Base-by-base conservation (phyloP, 2,888 invertebrate genomes). In the Drosophila atripex region DNA sequence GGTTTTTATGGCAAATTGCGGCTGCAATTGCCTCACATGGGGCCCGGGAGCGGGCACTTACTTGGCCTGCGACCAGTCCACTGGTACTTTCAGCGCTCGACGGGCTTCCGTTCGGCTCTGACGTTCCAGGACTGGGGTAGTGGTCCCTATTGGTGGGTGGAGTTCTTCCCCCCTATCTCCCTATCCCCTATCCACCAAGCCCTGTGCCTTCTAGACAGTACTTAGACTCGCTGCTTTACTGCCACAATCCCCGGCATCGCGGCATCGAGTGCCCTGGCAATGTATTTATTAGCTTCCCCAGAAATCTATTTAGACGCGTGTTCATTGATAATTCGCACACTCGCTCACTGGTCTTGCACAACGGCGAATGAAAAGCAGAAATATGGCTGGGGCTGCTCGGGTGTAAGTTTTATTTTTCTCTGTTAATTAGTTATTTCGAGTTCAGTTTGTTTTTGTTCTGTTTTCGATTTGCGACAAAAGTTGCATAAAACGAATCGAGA, bases 401-500 rank as follows among this genome's bases (percentile, higher is more conserved):
- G 64, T 59, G 47, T 46, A 70, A 68, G 58, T 61, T 45, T n/a
- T 38, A 38, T 61, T 53, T 9, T 43, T 56, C 56, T 32, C 43
- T 49, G 23, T 64, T 47, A 60, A 50, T 64, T 43, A 45, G 43
- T 63, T 63, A 14, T 30, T 45, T 32, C 32, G 7, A 57, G 4
- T 58, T 30, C 11, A 2, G 21, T 0, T 23, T 23, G 21, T 11
- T 30, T 30, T 30, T 11, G 11, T 50, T 61, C 49, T 38, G 45
- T 56, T 18, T 60, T 60, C 23, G 38, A 47, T 12, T 46, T 49
- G 41, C 12, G 32, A 32, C 11, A 32, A 12, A 32, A 12, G 30
- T 32, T 32, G 30, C 55, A 46, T 28, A 60, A 47, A 57, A 45
- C 28, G 35, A n/a, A 8, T 38, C 54, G 55, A 14, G 64, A 51